These are phyloP conservation scores for Plutella xylostella DNA, from an alignment of 2,888 invertebrate genomes.

Conservation along the genomic window DNA sequence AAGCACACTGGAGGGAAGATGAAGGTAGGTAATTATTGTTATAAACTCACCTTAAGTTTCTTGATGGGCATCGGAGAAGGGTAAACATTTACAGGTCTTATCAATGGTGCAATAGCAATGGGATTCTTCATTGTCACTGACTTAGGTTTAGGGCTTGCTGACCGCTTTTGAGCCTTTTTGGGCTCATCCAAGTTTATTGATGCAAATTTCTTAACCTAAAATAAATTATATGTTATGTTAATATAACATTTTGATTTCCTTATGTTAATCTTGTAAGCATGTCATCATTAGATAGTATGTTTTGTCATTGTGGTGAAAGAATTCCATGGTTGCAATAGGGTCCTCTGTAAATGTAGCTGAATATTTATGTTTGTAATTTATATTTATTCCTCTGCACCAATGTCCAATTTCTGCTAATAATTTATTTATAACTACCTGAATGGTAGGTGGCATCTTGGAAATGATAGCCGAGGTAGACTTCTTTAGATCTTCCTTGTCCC, in stretches of 20 bases:
- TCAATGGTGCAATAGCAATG: slow-evolving; percentile 28
- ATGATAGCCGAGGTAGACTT: slow-evolving; percentile 24
- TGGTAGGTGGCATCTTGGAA: slow-evolving; percentile 48
- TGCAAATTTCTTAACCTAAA: slow-evolving; percentile 57
- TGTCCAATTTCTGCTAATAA: background rate
- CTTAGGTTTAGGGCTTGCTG: slow-evolving; percentile 43
- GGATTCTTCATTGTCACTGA: slow-evolving; percentile 35
- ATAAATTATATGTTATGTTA: background rate
- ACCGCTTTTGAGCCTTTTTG: slow-evolving; percentile 42
- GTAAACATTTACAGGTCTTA: slow-evolving; percentile 21
- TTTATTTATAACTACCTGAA: slow-evolving; percentile 38
- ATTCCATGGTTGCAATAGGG: too few relatives aligned
- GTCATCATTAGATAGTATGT: background rate
- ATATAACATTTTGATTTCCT: background rate
- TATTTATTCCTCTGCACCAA: too few relatives aligned
- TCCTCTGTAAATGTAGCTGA: too few relatives aligned
- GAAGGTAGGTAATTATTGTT: too few relatives aligned
- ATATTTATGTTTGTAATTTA: too few relatives aligned
- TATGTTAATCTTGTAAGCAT: too few relatives aligned
- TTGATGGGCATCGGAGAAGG: slow-evolving; percentile 24
- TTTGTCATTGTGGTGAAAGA: background rate
- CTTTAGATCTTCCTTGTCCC: slow-evolving; percentile 21
- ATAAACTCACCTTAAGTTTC: slow-evolving; percentile 42
- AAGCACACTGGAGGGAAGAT: too few relatives aligned
- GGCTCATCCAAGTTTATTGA: slow-evolving; percentile 39